Conservation (phyloP, 2,888 invertebrate species). For the Aleiodes testaceus region DNA sequence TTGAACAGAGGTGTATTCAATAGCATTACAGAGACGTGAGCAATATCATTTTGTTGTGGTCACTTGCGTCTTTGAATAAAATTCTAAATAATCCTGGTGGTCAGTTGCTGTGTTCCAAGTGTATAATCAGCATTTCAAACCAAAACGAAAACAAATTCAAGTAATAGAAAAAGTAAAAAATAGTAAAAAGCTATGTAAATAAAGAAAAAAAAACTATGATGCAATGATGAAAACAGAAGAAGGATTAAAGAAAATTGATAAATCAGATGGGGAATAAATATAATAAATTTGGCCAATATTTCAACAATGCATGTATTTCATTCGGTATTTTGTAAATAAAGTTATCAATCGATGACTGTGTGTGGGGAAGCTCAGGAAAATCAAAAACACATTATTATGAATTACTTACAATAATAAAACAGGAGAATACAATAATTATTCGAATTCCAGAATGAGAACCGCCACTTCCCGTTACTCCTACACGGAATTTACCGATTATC, state of each 20-base stretch:
- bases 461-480: background rate
- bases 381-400: conserved; percentile 8
- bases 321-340: conserved; percentile 69
- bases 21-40: conserved; percentile 17
- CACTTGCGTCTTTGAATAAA: conserved; percentile 1
- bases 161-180: conserved; percentile 26
- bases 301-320: conserved; percentile 61
- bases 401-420: background rate
- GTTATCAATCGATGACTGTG: conserved; percentile 62
- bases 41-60: conserved; percentile 53
- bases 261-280: conserved; percentile 35
- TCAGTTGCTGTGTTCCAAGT: conserved; percentile 44
- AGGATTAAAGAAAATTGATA: conserved; percentile 27
- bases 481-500: no score
- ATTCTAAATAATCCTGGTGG: background rate
- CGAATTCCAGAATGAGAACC: background rate
- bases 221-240: conserved; percentile 28
- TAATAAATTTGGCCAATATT: conserved; percentile 57
- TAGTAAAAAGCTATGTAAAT: conserved; percentile 23
- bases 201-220: conserved; percentile 26
- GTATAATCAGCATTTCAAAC: conserved; percentile 63
- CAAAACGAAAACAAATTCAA: conserved; percentile 32
- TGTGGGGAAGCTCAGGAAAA: background rate
- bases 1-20: no score
- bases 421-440: background rate